These are phyloP conservation scores for Phaethon lepturus DNA, from an alignment of 2,113 vertebrate species.

Conservation along the genomic window DNA sequence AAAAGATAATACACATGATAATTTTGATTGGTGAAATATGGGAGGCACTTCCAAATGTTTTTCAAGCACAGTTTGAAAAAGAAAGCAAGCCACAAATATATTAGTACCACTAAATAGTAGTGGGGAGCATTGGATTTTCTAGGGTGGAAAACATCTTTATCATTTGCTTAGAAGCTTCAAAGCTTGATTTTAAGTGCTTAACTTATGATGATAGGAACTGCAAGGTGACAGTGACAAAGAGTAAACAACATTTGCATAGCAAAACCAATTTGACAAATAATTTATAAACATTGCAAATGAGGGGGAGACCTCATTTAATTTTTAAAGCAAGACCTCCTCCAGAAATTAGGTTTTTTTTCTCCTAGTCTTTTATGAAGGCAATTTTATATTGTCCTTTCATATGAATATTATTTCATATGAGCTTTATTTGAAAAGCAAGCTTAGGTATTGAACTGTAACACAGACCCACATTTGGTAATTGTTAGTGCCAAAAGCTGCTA, in stretches of 20 bases:
- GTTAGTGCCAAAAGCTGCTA: not conserved
- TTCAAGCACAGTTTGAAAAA: not conserved
- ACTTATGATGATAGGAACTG: constrained; percentile 1
- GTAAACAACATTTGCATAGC: constrained; percentile 67
- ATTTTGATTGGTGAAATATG: constrained; percentile 26
- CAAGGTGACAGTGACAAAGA: constrained; percentile 53
- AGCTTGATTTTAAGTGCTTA: constrained; percentile 32
- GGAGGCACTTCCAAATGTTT: constrained; percentile 4
- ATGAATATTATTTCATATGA: not conserved
- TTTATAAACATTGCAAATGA: constrained; percentile 65
- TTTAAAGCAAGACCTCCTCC: not conserved
- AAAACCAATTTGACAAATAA: constrained; percentile 44
- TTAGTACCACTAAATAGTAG: constrained; percentile 56
- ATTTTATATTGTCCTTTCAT: not conserved
- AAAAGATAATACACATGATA: not conserved
- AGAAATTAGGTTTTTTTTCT: not conserved
- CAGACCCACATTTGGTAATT: not conserved
- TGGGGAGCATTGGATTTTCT: constrained; percentile 35
- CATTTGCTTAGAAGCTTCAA: constrained; percentile 62
- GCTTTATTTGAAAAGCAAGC: not conserved
- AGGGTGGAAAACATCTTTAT: constrained; percentile 9
- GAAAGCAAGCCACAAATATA: not conserved
- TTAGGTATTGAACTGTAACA: not conserved
- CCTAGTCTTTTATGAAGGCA: not conserved
- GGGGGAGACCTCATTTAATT: not conserved